phyloP scores from a whole-genome alignment of 2,113 vertebrate genomes.

The Cynopterus brachyotis region DNA sequence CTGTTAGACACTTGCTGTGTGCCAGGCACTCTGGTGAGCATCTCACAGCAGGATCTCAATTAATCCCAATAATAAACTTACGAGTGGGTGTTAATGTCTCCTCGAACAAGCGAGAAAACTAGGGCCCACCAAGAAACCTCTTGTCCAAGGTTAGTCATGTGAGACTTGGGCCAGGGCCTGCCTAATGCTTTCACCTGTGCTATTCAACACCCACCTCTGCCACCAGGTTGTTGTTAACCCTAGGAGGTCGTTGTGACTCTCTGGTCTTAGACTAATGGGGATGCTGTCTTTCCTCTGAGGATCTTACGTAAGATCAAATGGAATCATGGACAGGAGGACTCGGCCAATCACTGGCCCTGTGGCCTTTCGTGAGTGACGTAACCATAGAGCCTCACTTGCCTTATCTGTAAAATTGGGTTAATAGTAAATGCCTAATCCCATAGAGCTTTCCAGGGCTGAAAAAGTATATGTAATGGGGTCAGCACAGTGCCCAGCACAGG shows the following conservation, averaged over 20 bases:
- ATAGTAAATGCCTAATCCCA: not conserved
- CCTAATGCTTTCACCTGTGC: not conserved
- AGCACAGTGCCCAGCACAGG: not conserved
- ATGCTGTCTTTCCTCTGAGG: not conserved
- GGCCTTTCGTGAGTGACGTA: not conserved
- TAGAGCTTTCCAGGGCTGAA: not conserved
- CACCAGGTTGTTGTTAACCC: not conserved
- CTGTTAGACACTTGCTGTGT: not conserved
- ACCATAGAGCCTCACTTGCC: not conserved
- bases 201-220: rapidly evolving
- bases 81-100: not conserved
- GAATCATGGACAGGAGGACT: not conserved
- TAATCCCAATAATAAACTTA: not conserved
- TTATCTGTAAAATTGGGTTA: not conserved
- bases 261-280: not conserved
- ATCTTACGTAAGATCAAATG: not conserved
- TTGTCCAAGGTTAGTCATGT: rapidly evolving
- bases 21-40: not conserved
- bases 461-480: rapidly evolving
- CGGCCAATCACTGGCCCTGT: not conserved
- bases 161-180: not conserved
- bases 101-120: not conserved
- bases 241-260: not conserved
- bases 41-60: not conserved
- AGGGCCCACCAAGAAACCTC: not conserved